Evolutionary conservation across 2,113 vertebrate species (phyloP), one percentile per base, ranked within the genome.

Genomic region (Pangasianodon gigas): DNA sequence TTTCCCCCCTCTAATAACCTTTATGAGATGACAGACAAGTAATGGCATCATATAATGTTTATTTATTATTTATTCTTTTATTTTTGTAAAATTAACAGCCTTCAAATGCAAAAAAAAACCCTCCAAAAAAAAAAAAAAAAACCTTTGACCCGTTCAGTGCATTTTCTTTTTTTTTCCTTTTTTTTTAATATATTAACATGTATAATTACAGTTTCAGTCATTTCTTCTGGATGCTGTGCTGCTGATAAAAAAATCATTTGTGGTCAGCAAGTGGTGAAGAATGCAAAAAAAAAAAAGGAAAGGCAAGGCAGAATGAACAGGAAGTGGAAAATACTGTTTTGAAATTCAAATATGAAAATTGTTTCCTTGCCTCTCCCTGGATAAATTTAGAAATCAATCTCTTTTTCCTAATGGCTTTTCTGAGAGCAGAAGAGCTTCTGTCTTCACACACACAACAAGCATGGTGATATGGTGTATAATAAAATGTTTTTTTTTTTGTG

Each of bases 371-470:
- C 37, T 60, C 44, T 52, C 41, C 9, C 2, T 60, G 29, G 24
- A 56, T 60, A 2, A 41, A 71, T 89, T 46, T n/a, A 84, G 69
- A 77, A 58, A 81, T 88, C 87, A 32, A 81, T 88, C 77, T 62
- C n/a, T 51, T 75, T 37, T 62, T 67, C 3, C 32, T 86, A 67
- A 69, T 44, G 3, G 48, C 32, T 69, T 86, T 41, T 85, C 56
- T 67, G 56, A 44, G 77, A 46, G 9, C 88, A 85, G 71, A 56
- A 37, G 5, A 32, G 14, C 24, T 24, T 32, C 81, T 21, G 11
- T 75, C 18, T 52, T 13, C 44, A 26, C 75, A 13, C 79, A 32
- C 54, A 56, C 75, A 48, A 60, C 83, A 65, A 24, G 11, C 58
- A 18, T 29, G 52, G 51, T 7, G 13, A 84, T 87, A 11, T 65